A percentile compares a stretch with the other conserved stretches of the same genome.
phyloP scores from a whole-genome alignment of 2,113 vertebrate genomes.

The Quiscalus mexicanus region DNA sequence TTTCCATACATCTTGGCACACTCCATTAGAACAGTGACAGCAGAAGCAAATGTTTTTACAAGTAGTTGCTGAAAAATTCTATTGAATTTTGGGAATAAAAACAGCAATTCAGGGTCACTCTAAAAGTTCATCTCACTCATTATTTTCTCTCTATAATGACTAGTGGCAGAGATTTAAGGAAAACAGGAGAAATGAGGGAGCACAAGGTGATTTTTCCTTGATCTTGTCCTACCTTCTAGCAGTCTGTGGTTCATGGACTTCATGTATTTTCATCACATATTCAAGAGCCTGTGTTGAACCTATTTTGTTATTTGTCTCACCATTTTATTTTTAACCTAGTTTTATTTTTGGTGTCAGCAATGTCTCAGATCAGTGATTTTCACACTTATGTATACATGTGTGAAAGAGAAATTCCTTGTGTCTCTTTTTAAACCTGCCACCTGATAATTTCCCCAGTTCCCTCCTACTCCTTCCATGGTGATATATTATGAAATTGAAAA shows the following conservation, averaged over 20 bases:
- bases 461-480: neutral
- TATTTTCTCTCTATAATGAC: neutral
- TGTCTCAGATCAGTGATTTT: constrained; percentile 35
- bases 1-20: constrained; percentile 67
- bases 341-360: constrained; percentile 23
- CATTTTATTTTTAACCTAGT: constrained; percentile 30
- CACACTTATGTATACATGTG: constrained; percentile 35
- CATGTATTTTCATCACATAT: neutral
- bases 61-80: constrained; percentile 22
- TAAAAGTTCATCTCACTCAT: neutral
- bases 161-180: neutral
- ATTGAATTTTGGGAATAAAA: constrained; percentile 33
- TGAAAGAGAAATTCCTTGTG: constrained; percentile 41
- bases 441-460: neutral
- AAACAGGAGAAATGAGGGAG: neutral
- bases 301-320: constrained; percentile 42
- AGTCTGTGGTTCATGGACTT: neutral
- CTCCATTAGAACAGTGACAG: constrained; percentile 65
- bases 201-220: neutral
- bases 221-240: neutral
- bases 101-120: neutral
- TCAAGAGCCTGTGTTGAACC: neutral
- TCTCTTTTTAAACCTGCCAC: constrained; percentile 29
- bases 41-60: constrained; percentile 60
- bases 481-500: neutral